Conservation (phyloP, 2,797 vertebrate species). For the Oreochromis mossambicus region DNA sequence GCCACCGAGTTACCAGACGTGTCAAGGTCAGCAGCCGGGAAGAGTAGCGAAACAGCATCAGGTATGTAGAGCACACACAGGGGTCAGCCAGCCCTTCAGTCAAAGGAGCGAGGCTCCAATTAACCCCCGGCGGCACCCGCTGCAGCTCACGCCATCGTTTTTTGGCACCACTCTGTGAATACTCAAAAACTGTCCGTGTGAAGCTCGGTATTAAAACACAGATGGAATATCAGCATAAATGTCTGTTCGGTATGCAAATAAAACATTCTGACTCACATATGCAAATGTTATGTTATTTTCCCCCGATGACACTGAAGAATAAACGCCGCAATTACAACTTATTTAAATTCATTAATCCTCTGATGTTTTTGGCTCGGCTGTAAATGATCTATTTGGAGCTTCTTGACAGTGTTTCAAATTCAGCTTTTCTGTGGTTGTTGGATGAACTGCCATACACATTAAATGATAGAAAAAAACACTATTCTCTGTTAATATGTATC, state of each 20-base stretch:
- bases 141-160: background rate
- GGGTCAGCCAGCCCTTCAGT: constrained; percentile 41
- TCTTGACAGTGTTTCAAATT: background rate
- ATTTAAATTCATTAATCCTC: constrained; percentile 38
- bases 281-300: constrained; percentile 27
- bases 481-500: background rate
- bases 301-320: constrained; percentile 22
- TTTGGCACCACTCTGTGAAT: background rate
- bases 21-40: constrained; percentile 58
- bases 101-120: constrained; percentile 10
- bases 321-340: constrained; percentile 26
- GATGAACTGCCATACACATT: background rate
- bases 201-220: background rate
- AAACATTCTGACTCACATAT: constrained; percentile 25
- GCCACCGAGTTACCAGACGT: constrained; percentile 26
- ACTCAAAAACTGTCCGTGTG: background rate
- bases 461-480: background rate
- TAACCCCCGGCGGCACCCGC: background rate
- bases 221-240: constrained; percentile 21
- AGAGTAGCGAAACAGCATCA: constrained; percentile 28
- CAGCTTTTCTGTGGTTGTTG: background rate
- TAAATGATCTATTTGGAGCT: constrained; percentile 29
- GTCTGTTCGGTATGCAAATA: background rate
- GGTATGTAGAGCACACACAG: constrained; percentile 47
- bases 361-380: constrained; percentile 16